Base-by-base conservation (phyloP, 2,113 vertebrate species). In the Calidris pugnax region DNA sequence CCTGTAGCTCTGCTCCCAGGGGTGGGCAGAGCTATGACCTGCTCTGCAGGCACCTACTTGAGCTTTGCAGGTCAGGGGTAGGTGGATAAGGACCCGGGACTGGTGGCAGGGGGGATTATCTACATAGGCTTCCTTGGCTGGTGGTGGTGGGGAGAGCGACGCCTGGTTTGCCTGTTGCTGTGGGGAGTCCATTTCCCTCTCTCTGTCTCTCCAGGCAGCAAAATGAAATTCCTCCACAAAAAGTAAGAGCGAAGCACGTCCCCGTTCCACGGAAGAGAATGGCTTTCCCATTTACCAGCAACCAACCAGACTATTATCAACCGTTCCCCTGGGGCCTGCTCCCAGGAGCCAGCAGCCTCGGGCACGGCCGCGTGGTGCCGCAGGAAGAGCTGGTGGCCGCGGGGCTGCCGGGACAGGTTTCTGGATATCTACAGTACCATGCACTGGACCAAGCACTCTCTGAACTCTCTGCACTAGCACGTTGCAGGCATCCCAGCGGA, bases 181-280 rank as follows among this genome's bases (percentile, higher is more conserved):
- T 20, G 16, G 19, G 20, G 48, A 91, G 14, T 20, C n/a, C 14
- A 3, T 59, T 95, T 83, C 47, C 66, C 79, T 94, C 66, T 33
- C 84, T 96, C 81, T 47, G 7, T 95, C 82, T 93, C 80, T 94
- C 45, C 90, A 98, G 98, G 98, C 59, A 98, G 96, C 91, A 98
- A 98, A 95, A 98, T 98, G 98, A 98, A 98, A 95, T 98, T 98
- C 92, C 98, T 98, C 43, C 98, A 98, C 86, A 98, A 98, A 93
- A 98, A 98, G 66, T 98, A 98, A 87, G 69, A 85, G 9, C 7
- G 13, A 47, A 96, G 69, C 53, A 53, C 69, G 21, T 77, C 53
- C 55, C 86, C 43, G 2, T 75, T 56, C 92, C 72, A 15, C 62
- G 41, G 89, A 71, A 92, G 88, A 89, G 85, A 92, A 72, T 48